phyloP scores from a whole-genome alignment of 2,888 invertebrate genomes.

The Tholera decimalis region DNA sequence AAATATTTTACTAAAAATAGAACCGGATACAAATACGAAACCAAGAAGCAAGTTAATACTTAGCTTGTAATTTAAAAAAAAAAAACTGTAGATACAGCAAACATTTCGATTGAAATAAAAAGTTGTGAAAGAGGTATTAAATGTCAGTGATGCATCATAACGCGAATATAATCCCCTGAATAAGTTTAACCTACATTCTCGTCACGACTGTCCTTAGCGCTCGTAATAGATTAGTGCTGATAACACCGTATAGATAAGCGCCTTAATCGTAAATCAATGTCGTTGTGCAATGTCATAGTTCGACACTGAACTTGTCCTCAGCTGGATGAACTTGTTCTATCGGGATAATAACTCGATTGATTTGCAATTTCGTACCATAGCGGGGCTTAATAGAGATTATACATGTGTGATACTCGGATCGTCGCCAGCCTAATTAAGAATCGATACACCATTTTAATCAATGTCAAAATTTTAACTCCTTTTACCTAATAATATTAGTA shows the following conservation, averaged over 20 bases:
- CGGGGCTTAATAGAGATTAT: constrained; percentile 32
- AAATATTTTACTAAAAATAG: no score
- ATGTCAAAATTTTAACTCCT: constrained; percentile 42
- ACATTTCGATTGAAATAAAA: constrained; percentile 13
- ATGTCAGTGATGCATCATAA: constrained; percentile 31
- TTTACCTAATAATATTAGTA: constrained; percentile 19
- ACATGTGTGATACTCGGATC: constrained; percentile 24
- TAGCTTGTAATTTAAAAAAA: no score
- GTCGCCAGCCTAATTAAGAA: constrained; percentile 31
- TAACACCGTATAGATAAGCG: constrained; percentile 72
- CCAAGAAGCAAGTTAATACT: no score
- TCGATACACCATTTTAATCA: constrained; percentile 37
- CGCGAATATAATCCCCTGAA: constrained; percentile 42
- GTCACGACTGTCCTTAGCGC: constrained; percentile 65
- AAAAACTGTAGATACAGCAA: background rate
- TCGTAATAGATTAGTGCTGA: constrained; percentile 67
- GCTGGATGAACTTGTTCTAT: constrained; percentile 41
- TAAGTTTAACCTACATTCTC: constrained; percentile 48
- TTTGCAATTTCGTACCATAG: constrained; percentile 30
- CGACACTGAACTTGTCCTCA: constrained; percentile 73
- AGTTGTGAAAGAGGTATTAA: constrained; percentile 41
- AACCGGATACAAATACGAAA: no score
- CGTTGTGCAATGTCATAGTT: constrained; percentile 64
- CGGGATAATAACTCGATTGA: constrained; percentile 44
- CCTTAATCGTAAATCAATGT: constrained; percentile 71